Percentiles rank a stretch among this genome's conserved stretches.
phyloP scores from a whole-genome alignment of 2,797 vertebrate species.

The Myotis pilosus region DNA sequence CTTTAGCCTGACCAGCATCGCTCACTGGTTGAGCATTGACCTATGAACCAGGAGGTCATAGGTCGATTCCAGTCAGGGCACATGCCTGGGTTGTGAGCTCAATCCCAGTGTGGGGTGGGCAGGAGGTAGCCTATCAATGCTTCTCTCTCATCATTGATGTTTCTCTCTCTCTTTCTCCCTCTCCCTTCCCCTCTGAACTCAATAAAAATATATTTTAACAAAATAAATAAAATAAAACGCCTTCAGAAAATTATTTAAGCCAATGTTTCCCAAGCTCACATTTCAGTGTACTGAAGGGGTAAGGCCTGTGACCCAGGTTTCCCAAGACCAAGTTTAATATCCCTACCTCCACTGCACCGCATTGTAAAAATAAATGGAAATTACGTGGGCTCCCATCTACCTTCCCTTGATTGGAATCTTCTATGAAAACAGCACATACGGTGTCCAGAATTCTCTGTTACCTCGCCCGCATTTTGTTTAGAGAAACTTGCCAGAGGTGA shows the following conservation, averaged over 20 bases:
- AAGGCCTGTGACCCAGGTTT: not conserved
- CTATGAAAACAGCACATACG: not conserved
- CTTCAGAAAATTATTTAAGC: not conserved
- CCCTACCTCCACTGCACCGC: not conserved
- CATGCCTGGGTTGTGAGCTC: too few species aligned
- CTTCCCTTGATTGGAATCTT: not conserved
- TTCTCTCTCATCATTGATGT: too few species aligned
- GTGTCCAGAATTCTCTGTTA: not conserved
- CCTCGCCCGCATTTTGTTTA: not conserved
- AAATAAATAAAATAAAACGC: not conserved
- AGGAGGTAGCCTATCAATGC: too few species aligned
- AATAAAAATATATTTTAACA: too few species aligned
- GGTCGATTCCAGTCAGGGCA: too few species aligned
- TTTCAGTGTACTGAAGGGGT: slow-evolving; percentile 12
- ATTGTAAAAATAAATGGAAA: not conserved
- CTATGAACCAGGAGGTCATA: too few species aligned
- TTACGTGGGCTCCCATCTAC: not conserved
- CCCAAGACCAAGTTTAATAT: not conserved
- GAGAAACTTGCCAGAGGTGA: not conserved
- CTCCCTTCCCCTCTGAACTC: too few species aligned
- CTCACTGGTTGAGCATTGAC: too few species aligned
- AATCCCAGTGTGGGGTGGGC: too few species aligned
- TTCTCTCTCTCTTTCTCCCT: too few species aligned
- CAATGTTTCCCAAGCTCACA: not conserved
- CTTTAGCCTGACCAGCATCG: not conserved